Evolutionary conservation across 2,888 invertebrate species (phyloP), one percentile per base, ranked within the genome.

Genomic region (Drosophila mulleri): DNA sequence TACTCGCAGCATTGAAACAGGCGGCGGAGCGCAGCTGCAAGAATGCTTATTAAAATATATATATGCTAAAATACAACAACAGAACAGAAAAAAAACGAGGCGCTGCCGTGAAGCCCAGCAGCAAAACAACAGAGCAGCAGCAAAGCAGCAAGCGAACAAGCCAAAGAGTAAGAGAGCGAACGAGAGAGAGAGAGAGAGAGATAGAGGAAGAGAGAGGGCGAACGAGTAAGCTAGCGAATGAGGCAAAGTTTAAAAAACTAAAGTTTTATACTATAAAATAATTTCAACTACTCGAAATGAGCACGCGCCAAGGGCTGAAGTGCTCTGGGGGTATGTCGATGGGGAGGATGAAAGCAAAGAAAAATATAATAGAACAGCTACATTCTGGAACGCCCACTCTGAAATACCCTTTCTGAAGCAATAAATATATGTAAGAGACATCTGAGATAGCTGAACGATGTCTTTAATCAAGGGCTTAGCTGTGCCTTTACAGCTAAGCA

Each of bases 221-320:
- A 29, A 44, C 35, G 6, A 44, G 64, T 2, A n/a, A 65, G 63
- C 45, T 18, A 48, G 54, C 64, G 57, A 65, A 67, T 57, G 62
- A 67, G 72, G 59, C 62, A 69, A 86, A 89, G 83, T 89, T 85
- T 18, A 88, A 89, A 89, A 86, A 88, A 86, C 74, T 85, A 88
- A 86, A 89, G 81, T 86, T 89, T 89, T 83, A 86, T 89, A 80
- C 89, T 85, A 89, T 89, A 89, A 86, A 89, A 86, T 86, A 89
- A 86, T 86, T 86, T 79, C 81, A 85, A 81, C 88, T 79, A 86
- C 89, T 89, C 74, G 89, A 86, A 83, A 86, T 83, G 78, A 83
- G 88, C 81, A 86, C 83, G 78, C 81, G 85, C 80, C 75, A 72
- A 66, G 72, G 54, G 69, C 72, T 75, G 67, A 65, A 53, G 54